phyloP scores from a whole-genome alignment of 64 coral and sea anemone genomes.

The Pocillopora damicornis region DNA sequence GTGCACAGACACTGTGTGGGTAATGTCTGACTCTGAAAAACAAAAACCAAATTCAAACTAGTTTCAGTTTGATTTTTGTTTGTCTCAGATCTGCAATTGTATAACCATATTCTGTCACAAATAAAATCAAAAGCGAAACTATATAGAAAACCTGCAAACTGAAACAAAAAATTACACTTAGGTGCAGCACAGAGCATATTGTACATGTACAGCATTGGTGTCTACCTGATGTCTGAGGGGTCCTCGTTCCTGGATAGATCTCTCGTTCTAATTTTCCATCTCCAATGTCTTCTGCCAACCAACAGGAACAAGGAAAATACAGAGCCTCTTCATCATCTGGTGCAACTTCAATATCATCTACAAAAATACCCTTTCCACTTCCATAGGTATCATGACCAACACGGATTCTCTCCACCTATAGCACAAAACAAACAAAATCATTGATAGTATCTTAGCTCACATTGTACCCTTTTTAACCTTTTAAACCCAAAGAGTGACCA shows the following conservation, averaged over 20 bases:
- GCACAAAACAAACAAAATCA: neutral
- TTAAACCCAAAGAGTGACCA: no score
- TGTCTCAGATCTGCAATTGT: neutral
- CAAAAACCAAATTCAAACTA: neutral
- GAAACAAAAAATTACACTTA: no score
- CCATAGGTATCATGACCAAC: constrained; percentile 57
- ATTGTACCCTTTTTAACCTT: neutral
- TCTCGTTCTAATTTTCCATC: constrained; percentile 66
- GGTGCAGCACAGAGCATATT: neutral
- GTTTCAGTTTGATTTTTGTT: no score
- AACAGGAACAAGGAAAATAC: constrained; percentile 60
- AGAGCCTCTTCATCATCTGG: constrained; percentile 45
- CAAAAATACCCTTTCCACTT: constrained; percentile 49
- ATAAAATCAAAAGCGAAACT: no score
- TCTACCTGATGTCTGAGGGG: constrained; percentile 15
- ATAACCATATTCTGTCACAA: neutral
- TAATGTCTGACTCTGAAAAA: constrained; percentile 35
- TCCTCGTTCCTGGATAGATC: constrained; percentile 32
- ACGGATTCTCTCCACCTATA: constrained; percentile 57
- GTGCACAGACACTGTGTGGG: constrained; percentile 57
- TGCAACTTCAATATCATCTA: constrained; percentile 53
- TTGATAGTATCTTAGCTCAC: neutral
- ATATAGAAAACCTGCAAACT: no score
- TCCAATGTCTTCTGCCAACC: constrained; percentile 60
- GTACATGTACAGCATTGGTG: neutral